A percentile compares a stretch with the other conserved stretches of the same genome.
Conservation (phyloP, 2,888 invertebrate species). For the Troilus luridus region DNA sequence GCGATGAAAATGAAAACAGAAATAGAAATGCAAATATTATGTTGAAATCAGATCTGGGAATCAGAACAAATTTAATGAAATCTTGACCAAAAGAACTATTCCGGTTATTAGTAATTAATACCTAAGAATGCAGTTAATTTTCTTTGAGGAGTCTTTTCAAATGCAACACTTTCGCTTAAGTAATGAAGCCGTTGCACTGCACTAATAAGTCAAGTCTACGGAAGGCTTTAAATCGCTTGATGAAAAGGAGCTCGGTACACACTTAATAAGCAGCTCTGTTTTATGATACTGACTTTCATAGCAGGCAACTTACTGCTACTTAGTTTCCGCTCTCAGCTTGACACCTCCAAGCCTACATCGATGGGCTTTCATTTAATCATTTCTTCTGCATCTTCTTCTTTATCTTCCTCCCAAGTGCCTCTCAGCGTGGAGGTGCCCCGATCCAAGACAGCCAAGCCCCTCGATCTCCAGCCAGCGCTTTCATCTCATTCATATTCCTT, state of each 20-base stretch:
- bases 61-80: too few species aligned
- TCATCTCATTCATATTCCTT: too few species aligned
- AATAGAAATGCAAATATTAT: too few species aligned
- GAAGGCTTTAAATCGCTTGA: conserved; percentile 1
- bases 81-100: too few species aligned
- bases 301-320: background rate
- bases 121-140: background rate
- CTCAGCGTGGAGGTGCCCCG: too few species aligned
- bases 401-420: too few species aligned
- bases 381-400: too few species aligned
- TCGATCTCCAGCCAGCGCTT: too few species aligned
- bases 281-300: conserved; percentile 10
- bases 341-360: background rate
- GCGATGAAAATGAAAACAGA: too few species aligned
- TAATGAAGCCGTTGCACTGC: background rate
- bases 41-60: too few species aligned
- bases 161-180: background rate
- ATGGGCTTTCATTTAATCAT: background rate
- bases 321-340: background rate
- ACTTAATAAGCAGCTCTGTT: conserved; percentile 2
- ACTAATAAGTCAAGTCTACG: background rate
- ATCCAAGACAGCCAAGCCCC: too few species aligned
- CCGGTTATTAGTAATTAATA: too few species aligned
- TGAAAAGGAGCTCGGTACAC: background rate
- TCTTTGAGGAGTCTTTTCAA: background rate